Percentiles rank a stretch among this genome's conserved stretches.
Evolutionary conservation across 2,888 invertebrate genomes (phyloP).

Genomic region (Hemithea aestivaria): DNA sequence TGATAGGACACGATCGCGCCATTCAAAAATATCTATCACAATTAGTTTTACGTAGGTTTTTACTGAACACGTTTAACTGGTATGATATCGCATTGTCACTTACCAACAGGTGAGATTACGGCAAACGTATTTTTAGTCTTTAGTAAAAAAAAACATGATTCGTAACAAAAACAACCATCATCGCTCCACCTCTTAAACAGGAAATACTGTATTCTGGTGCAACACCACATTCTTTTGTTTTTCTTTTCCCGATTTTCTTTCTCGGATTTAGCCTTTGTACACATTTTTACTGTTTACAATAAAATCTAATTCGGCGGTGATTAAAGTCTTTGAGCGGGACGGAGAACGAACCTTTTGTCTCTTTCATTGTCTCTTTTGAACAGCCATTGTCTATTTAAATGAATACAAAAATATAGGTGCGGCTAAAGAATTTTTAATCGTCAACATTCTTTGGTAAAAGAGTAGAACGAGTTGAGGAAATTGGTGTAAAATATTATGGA

Average conservation of each 20-base stretch:
- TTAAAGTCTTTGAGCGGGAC: constrained; percentile 28
- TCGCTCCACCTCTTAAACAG: constrained; percentile 11
- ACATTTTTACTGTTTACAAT: constrained; percentile 37
- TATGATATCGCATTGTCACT: no score
- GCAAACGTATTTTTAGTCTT: no score
- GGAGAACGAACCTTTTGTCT: constrained; percentile 24
- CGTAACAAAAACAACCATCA: background rate
- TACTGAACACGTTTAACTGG: no score
- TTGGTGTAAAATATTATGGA: background rate
- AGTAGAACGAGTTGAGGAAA: constrained; percentile 1
- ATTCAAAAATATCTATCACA: no score
- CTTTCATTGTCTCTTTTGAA: constrained; percentile 19
- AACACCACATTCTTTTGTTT: constrained; percentile 24
- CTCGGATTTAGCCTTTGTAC: constrained; percentile 28
- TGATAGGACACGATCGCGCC: no score
- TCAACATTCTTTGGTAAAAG: constrained; percentile 3
- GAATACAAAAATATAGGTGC: constrained; percentile 14
- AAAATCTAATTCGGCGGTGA: constrained; percentile 34
- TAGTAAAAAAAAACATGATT: background rate
- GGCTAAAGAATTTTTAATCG: constrained; percentile 16
- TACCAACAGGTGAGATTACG: no score
- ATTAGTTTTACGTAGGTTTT: no score
- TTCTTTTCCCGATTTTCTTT: constrained; percentile 25
- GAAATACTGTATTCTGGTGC: constrained; percentile 25
- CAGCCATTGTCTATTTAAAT: constrained; percentile 26